These are phyloP conservation scores for Drosophila glabriapex DNA, from an alignment of 2,888 invertebrate species.

Conservation along the genomic window DNA sequence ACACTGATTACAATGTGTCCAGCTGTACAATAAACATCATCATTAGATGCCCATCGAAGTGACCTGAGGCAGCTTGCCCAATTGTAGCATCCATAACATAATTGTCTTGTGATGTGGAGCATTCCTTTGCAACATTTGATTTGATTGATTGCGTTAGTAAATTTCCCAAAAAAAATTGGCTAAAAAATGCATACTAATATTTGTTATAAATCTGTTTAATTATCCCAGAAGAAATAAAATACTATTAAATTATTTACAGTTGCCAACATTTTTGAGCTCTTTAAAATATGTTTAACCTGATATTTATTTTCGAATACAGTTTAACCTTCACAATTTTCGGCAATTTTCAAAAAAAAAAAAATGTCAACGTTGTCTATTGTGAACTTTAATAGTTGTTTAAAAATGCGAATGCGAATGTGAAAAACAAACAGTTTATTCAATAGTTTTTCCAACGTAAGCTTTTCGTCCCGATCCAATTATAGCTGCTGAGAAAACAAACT, in stretches of 20 bases:
- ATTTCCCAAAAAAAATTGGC: not conserved
- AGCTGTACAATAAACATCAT: slow-evolving; percentile 44
- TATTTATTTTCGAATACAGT: not conserved
- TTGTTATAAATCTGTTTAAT: not conserved
- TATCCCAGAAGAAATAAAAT: not conserved
- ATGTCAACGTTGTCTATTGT: not conserved
- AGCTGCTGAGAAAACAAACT: slow-evolving; percentile 10
- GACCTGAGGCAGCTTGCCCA: slow-evolving; percentile 23
- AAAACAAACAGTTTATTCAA: not conserved
- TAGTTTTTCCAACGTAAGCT: not conserved
- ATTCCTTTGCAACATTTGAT: not conserved
- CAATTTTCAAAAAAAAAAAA: not conserved
- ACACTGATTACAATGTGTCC: slow-evolving; percentile 60
- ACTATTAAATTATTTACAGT: not conserved
- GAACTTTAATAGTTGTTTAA: not conserved
- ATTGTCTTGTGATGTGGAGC: not conserved
- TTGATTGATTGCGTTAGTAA: not conserved
- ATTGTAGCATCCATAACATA: slow-evolving; percentile 3
- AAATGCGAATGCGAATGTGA: not conserved
- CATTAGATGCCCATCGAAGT: slow-evolving; percentile 33
- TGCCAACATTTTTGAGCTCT: not conserved
- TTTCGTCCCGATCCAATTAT: not conserved
- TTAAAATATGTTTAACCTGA: not conserved
- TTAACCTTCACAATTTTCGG: not conserved
- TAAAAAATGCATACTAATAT: not conserved